Conservation (phyloP, 2,888 invertebrate species). For the Apoda limacodes region DNA sequence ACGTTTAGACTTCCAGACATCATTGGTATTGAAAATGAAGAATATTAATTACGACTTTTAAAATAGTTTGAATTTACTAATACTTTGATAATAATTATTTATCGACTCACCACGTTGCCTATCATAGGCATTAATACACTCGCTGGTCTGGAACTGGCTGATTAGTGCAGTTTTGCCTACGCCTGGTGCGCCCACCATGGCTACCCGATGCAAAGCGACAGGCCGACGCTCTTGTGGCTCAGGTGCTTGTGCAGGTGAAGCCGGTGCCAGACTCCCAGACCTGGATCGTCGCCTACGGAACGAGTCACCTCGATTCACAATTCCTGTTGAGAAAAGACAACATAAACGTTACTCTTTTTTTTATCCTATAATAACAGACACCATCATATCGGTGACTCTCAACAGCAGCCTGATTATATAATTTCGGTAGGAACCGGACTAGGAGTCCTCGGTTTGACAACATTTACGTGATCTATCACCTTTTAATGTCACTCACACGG, state of each 20-base stretch:
- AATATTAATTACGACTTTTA: neutral
- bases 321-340: constrained; percentile 70
- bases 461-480: no score
- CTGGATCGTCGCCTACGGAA: constrained; percentile 87
- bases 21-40: no score
- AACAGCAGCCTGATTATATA: no score
- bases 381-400: no score
- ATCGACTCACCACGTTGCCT: constrained; percentile 80
- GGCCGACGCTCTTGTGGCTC: constrained; percentile 61
- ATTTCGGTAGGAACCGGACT: constrained; percentile 10
- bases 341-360: neutral
- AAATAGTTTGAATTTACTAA: neutral
- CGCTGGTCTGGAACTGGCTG: constrained; percentile 92
- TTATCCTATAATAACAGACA: no score
- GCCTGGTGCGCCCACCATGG: constrained; percentile 82
- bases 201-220: constrained; percentile 74
- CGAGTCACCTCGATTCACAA: constrained; percentile 94
- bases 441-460: constrained; percentile 18
- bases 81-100: no score
- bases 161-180: constrained; percentile 89
- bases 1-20: no score
- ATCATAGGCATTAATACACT: constrained; percentile 94
- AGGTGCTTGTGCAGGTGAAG: constrained; percentile 52
- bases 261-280: constrained; percentile 83
- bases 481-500: no score